A percentile compares a stretch with the other conserved stretches of the same genome.
These are phyloP conservation scores for Drosophila jambulina DNA, from an alignment of 1,140 invertebrate species.

Conservation along the genomic window DNA sequence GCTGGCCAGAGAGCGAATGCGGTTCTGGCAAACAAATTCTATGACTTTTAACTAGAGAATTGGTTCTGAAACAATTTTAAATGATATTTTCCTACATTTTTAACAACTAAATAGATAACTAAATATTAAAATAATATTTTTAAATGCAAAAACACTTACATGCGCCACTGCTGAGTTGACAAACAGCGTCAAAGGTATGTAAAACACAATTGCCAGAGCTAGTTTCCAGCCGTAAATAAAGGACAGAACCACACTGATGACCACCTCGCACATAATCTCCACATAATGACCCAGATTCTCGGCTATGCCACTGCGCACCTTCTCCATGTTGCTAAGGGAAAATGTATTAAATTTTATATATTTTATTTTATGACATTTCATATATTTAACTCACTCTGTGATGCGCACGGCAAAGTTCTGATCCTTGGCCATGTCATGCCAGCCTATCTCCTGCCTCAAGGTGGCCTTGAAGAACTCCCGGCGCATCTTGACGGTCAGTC, in stretches of 20 bases:
- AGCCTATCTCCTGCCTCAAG: constrained; percentile 94
- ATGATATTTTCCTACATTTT: too few species aligned
- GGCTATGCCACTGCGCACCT: constrained; percentile 94
- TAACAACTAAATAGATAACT: too few species aligned
- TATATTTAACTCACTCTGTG: constrained; percentile 89
- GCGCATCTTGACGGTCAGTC: constrained; percentile 90
- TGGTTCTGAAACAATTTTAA: background rate
- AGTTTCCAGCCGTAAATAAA: constrained; percentile 93
- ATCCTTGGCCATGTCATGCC: constrained; percentile 93
- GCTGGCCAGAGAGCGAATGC: background rate
- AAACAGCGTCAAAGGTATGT: constrained; percentile 91
- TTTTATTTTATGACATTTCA: constrained; percentile 60
- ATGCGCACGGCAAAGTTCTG: constrained; percentile 95
- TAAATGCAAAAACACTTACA: constrained; percentile 85
- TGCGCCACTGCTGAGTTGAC: constrained; percentile 89
- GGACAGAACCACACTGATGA: constrained; percentile 89
- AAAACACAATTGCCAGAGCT: constrained; percentile 92
- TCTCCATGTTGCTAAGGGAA: constrained; percentile 91
- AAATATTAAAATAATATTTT: background rate
- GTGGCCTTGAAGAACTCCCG: constrained; percentile 90
- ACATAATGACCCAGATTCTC: constrained; percentile 94
- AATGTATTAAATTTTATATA: background rate
- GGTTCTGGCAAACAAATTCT: constrained; percentile 11
- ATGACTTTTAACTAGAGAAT: background rate
- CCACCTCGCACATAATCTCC: constrained; percentile 89